A percentile compares a stretch with the other conserved stretches of the same genome.
Conservation (phyloP, 2,888 invertebrate genomes). For the Scaptomyza caliginosa region DNA sequence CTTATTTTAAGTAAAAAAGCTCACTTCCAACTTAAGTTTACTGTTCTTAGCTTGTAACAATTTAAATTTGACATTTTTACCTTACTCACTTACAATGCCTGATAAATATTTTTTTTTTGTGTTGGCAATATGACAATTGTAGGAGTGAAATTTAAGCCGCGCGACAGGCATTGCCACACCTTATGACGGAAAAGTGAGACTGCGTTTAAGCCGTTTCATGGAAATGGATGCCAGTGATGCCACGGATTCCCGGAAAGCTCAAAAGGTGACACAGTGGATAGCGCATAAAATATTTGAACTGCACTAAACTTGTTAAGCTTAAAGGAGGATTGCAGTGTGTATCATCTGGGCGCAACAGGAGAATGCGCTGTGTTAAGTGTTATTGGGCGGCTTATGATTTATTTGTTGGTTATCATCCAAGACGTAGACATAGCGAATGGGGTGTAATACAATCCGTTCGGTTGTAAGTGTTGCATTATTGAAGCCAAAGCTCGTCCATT, state of each 20-base stretch:
- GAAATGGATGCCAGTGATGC: not conserved
- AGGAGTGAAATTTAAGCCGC: too few relatives aligned
- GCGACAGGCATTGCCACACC: not conserved
- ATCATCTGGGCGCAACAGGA: slow-evolving; percentile 31
- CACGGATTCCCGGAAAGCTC: not conserved
- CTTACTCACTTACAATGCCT: too few relatives aligned
- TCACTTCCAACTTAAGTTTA: too few relatives aligned
- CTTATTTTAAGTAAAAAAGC: too few relatives aligned
- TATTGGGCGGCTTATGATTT: slow-evolving; percentile 44
- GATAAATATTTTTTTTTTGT: too few relatives aligned
- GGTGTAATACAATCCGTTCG: slow-evolving; percentile 31
- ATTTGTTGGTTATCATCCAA: slow-evolving; percentile 21
- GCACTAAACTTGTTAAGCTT: not conserved
- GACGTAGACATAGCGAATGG: not conserved
- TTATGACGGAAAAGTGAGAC: not conserved
- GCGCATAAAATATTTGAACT: slow-evolving; percentile 28
- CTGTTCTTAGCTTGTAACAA: too few relatives aligned
- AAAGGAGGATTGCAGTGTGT: not conserved
- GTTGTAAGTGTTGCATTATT: slow-evolving; percentile 30
- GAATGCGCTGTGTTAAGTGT: slow-evolving; percentile 28
- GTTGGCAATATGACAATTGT: too few relatives aligned
- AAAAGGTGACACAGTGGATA: too few relatives aligned
- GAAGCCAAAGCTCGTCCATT: slow-evolving; percentile 11
- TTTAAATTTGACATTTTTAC: too few relatives aligned
- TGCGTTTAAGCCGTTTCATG: not conserved